These are phyloP conservation scores for Microtus oregoni DNA, from an alignment of 2,113 vertebrate species.

Conservation along the genomic window DNA sequence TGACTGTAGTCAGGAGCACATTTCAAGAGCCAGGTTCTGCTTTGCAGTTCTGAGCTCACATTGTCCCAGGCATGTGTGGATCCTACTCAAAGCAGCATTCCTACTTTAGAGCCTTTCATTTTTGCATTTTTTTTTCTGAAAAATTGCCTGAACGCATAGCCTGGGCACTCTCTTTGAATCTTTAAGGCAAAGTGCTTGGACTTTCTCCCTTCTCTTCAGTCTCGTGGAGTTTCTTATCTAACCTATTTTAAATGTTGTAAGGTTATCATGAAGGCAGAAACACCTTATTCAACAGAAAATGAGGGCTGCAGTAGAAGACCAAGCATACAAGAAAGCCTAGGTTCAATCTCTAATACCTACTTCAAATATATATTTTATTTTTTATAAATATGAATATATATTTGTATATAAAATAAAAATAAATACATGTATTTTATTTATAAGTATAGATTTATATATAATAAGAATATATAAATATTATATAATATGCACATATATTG, in stretches of 20 bases:
- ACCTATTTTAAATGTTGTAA: conserved; percentile 30
- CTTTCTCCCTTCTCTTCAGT: not conserved
- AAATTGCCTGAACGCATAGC: not conserved
- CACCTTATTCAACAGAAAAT: not conserved
- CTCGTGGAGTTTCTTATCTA: conserved; percentile 30
- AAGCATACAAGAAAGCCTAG: not conserved
- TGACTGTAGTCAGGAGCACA: conserved; percentile 46
- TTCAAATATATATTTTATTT: not conserved
- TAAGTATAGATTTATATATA: no score
- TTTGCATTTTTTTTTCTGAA: conserved; percentile 1
- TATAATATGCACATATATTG: not conserved
- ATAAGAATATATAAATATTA: not conserved
- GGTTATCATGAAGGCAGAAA: not conserved
- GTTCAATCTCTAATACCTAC: not conserved
- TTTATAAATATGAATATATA: no score
- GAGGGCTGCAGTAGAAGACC: not conserved
- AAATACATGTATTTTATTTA: no score
- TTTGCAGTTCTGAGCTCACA: conserved; percentile 37
- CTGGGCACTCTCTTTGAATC: not conserved
- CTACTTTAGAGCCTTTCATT: not conserved
- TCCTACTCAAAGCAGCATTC: not conserved
- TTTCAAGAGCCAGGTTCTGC: conserved; percentile 54
- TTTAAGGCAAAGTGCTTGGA: not conserved
- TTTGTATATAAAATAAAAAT: no score
- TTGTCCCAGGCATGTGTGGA: conserved; percentile 35